Evolutionary conservation across 2,797 vertebrate species (phyloP).

Genomic region (Pangasius sanitwongsei): DNA sequence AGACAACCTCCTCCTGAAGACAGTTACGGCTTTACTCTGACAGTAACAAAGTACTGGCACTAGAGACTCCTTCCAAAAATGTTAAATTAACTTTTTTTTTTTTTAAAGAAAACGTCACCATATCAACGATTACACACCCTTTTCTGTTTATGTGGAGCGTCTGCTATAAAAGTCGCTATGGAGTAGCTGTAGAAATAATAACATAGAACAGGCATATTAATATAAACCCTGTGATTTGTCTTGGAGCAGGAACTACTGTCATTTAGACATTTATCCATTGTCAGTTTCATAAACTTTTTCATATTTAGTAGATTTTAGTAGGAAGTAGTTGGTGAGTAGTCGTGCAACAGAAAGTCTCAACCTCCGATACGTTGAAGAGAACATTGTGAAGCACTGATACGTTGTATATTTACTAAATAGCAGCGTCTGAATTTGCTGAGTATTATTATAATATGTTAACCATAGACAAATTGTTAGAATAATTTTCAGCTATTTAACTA

Average conservation of each 20-base stretch:
- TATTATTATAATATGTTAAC: not conserved
- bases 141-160: not conserved
- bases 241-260: not conserved
- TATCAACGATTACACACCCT: not conserved
- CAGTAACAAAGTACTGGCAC: no score
- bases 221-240: not conserved
- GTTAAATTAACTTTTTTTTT: not conserved
- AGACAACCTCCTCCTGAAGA: not conserved
- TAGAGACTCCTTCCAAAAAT: not conserved
- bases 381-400: not conserved
- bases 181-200: not conserved
- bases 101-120: not conserved
- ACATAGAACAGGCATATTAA: not conserved
- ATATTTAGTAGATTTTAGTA: not conserved
- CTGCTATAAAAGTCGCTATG: not conserved
- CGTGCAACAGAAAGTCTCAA: not conserved
- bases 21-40: not conserved
- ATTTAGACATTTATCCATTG: not conserved
- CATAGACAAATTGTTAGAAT: not conserved
- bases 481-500: conserved; percentile 52
- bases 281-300: not conserved
- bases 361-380: not conserved
- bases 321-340: not conserved
- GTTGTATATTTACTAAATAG: not conserved
- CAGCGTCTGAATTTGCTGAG: not conserved